Evolutionary conservation across 2,113 vertebrate genomes (phyloP), one percentile per base, ranked within the genome.

Genomic region (Cyanistes caeruleus): DNA sequence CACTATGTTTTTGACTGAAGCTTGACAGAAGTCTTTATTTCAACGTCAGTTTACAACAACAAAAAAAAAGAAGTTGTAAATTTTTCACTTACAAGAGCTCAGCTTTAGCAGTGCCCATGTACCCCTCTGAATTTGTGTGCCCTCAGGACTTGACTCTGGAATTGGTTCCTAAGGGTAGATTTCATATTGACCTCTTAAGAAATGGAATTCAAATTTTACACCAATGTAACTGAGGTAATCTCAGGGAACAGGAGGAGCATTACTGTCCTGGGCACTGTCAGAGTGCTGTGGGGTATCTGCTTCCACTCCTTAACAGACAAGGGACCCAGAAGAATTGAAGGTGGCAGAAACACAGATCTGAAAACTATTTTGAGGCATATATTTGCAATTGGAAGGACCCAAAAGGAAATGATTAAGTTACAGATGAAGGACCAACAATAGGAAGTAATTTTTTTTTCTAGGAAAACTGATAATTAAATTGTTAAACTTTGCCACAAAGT

Each of bases 201-300:
- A 76, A 41, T 4, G 3, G 13, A 23, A 67, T 87, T 85, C 2
- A 67, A 55, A 55, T 68, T 72, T 56, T 87, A 22, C 4, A 59
- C 1, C 18, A 22, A 1, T 1, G 1, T 33, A 56, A 52, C 4
- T 74, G 17, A 15, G 41, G 23, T 33, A 30, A 18, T 72, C 13
- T 51, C 3, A 1, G 35, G 28, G 41, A 55, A 7, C 12, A 60
- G 35, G 21, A 56, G 6, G 20, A 28, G 6, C 7, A 14, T 46
- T 28, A 2, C 7, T 48, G 10, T 39, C 24, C 51, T 65, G 52
- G 39, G 11, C 11, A 28, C 16, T 53, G 16, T 20, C 28, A 60
- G 30, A 46, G 24, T 60, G 28, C 30, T 51, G 5, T 7, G 41
- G 25, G 4, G 10, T 39, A 2, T 62, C 46, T 69, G 25, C 33